Evolutionary conservation across 2,113 vertebrate genomes (phyloP), one percentile per base, ranked within the genome.

Genomic region (Gadus macrocephalus): DNA sequence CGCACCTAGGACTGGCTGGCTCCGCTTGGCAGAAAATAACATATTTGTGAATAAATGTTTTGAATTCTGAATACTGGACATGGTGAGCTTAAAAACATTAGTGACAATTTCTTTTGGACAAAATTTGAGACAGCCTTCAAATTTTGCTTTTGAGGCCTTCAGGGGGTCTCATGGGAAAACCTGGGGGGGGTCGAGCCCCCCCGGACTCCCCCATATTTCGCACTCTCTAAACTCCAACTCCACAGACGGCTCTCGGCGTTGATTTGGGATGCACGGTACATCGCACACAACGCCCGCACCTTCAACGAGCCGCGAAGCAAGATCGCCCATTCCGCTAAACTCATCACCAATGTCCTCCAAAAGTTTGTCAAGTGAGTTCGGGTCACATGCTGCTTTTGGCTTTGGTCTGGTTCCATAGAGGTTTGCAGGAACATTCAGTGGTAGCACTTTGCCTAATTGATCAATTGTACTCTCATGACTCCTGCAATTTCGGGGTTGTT

Each of bases 251-350:
- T 96, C 2, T 96, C 95, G 66, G 96, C 97, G 7, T 80, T 99
- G 85, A 92, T 97, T 70, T 99, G 97, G 97, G 97, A 99, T 88
- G 93, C 94, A 62, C 93, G 94, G 67, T 95, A 94, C 49, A 95
- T 99, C 81, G 94, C 95, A 82, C 93, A 94, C 74, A 99, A 99
- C 42, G 96, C 97, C 71, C 93, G 90, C 75, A 97, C 95, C 74
- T 99, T 98, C 89, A 98, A 99, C 65, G 97, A 96, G 84, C 96
- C 96, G 25, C 92, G 92, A n/a, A 99, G 97, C 88, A 93, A 94
- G 78, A 99, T 99, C 77, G 93, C 95, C 73, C 90, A 91, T 75
- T 95, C 95, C 59, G 96, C 96, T 67, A 98, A 96, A 89, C 92
- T 95, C 78, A 95, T 99, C 85, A 95, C 96, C 3, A 94, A 94